Evolutionary conservation across 2,888 invertebrate species (phyloP), one percentile per base, ranked within the genome.

Genomic region (Caenorhabditis imperialis): DNA sequence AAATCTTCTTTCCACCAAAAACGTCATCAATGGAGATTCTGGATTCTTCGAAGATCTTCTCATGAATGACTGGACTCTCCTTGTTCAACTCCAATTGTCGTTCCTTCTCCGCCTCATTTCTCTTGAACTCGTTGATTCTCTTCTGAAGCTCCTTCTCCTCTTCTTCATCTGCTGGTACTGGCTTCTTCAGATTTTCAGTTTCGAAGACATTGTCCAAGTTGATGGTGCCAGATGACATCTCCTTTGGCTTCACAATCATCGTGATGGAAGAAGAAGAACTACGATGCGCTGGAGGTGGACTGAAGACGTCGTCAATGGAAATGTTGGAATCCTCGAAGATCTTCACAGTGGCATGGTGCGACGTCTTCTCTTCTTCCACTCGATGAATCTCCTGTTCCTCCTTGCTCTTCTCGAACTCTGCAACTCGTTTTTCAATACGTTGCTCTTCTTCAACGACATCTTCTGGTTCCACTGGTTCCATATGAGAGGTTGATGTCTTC

Each of bases 151-250:
- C 37, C 14, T 12, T 14, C 5, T 40, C 48, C 30, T 54, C 63
- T 18, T 54, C 42, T 2, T 44, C 37, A 27, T 33, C 45, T 20
- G 44, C 12, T 5, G 50, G 7, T 2, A 16, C 30, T 27, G 30
- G 16, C 18, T n/a, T 12, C 20, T 33, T 23, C 2, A 30, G 10
- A 30, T 20, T 12, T 5, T 22, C 22, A 33, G 14, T 33, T 16
- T 65, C 58, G 58, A 73, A 73, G 10, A 73, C 50, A 30, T 65
- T 65, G 25, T 73, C 65, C 33, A 75, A 54, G 22, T 42, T 53
- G 33, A 74, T 69, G 14, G 35, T 50, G 25, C 25, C 51, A 20
- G 45, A 16, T 2, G 54, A 22, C 23, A 6, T 30, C 25, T 22
- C 18, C n/a, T n/a, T n/a, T n/a, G n/a, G n/a, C n/a, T n/a, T n/a